These are phyloP conservation scores for Chaetura pelagica DNA, from an alignment of 2,113 vertebrate genomes.

Conservation along the genomic window DNA sequence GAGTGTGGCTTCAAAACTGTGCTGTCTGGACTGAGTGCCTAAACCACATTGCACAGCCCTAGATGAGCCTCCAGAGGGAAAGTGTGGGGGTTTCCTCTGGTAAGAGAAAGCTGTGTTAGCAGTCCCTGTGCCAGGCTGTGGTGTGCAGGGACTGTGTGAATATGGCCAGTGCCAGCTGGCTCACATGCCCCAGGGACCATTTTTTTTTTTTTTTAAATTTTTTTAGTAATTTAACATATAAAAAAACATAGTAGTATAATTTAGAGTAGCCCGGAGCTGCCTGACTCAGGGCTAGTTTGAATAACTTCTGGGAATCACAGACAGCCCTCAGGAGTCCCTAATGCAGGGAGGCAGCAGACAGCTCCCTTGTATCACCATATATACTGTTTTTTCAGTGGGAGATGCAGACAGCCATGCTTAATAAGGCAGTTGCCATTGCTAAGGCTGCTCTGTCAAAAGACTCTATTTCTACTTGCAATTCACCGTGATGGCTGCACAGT, in stretches of 20 bases:
- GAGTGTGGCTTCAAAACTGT: accelerated
- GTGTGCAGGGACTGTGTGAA: constrained; percentile 24
- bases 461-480: neutral
- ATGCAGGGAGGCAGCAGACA: neutral
- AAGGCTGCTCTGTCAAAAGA: neutral
- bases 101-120: constrained; percentile 30
- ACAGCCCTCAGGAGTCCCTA: neutral
- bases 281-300: neutral
- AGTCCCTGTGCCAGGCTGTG: neutral
- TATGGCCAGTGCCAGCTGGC: neutral
- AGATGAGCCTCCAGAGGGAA: neutral
- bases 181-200: neutral
- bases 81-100: neutral
- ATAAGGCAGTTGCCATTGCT: neutral
- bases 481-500: neutral
- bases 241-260: neutral
- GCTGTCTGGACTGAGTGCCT: neutral
- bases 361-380: neutral
- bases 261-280: neutral
- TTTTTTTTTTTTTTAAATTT: too few species aligned
- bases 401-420: accelerated
- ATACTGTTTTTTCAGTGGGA: neutral
- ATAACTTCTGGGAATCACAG: neutral
- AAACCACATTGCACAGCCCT: neutral
- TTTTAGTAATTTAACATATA: neutral